Evolutionary conservation across 2,797 vertebrate genomes (phyloP), one percentile per base, ranked within the genome.

Genomic region (Alauda arvensis): DNA sequence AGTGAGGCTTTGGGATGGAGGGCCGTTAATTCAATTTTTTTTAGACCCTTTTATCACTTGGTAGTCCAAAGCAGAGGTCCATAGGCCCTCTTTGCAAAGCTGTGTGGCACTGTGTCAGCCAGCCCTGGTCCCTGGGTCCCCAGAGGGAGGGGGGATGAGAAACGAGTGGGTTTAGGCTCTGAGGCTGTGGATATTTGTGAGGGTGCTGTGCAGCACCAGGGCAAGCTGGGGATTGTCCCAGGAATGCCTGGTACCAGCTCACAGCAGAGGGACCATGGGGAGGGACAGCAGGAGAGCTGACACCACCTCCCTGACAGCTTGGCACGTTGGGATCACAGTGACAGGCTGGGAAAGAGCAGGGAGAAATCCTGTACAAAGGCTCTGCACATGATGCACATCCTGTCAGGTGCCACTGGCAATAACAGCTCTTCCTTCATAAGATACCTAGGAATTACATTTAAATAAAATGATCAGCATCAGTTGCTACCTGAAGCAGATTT

Each of bases 281-380:
- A 37, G 34, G 34, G 8, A 10, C 34, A 37, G 34, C 34, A 37
- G 8, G 8, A 37, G 34, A 37, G 5, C 77, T 91, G 77, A 74
- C 80, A 48, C 13, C 20, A 6, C 69, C 90, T 90, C 34, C 60
- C 71, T 76, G 88, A 75, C 65, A 93, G 66, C 77, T 51, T 91
- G 84, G 62, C 74, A 90, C 70, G 82, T 45, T 85, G 91, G 67
- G 95, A 87, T 86, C 88, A 74, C 70, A 85, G 76, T 81, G 81
- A 87, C 71, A 72, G 91, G 52, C 39, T 89, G 18, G 84, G 51
- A 77, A 79, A 68, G 62, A 79, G 40, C 40, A 25, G 65, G 67
- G 85, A 29, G 65, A 71, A 86, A 84, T 79, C 14, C 3, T 12
- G 48, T 53, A 25, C 6, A 6, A 24, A 61, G 49, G 63, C 83